Conservation (phyloP, 2,797 vertebrate genomes). For the Vireo griseus region DNA sequence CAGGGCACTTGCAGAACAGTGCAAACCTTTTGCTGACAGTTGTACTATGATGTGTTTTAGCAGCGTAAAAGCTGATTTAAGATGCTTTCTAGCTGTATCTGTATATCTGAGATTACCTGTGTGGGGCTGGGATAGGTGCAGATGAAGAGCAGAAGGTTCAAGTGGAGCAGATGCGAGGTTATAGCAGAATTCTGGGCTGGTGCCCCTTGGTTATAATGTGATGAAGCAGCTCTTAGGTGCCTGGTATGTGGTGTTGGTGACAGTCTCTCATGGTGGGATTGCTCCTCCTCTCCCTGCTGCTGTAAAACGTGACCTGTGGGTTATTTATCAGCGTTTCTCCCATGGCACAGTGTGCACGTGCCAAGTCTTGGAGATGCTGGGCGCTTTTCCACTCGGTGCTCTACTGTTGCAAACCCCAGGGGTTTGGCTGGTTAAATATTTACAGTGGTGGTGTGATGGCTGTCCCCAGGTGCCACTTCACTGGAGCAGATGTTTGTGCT, state of each 20-base stretch:
- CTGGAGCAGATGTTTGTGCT: not conserved
- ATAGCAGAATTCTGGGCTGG: not conserved
- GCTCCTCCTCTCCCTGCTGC: not conserved
- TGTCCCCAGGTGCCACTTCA: not conserved
- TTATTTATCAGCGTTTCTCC: not conserved
- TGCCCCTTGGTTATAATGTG: not conserved
- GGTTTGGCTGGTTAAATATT: not conserved
- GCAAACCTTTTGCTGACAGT: not conserved
- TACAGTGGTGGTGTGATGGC: not conserved
- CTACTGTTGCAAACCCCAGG: not conserved
- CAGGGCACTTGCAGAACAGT: not conserved
- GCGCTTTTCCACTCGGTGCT: not conserved
- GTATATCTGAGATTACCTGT: not conserved
- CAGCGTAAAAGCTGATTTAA: not conserved
- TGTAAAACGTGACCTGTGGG: accelerated
- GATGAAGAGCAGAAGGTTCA: not conserved
- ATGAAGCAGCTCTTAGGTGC: not conserved
- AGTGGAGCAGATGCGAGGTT: not conserved
- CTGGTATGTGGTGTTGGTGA: not conserved
- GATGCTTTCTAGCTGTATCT: not conserved
- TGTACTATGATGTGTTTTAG: not conserved
- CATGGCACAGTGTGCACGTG: accelerated
- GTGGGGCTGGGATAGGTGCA: not conserved
- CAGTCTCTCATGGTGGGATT: not conserved
- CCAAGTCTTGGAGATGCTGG: not conserved